Base-by-base conservation (phyloP, 2,888 invertebrate genomes). In the Trachelus tabidus region DNA sequence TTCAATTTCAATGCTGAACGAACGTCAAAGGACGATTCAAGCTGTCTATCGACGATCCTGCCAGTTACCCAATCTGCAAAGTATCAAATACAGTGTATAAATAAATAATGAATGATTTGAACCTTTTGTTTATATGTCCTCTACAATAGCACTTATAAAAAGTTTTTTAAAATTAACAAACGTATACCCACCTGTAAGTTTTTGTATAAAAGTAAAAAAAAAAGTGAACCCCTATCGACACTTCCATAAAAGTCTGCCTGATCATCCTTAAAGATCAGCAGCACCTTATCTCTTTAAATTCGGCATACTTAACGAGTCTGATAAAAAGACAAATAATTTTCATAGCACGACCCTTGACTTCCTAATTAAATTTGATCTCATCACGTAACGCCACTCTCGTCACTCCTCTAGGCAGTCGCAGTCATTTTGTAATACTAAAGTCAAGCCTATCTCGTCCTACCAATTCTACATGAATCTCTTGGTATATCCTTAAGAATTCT, bases 41-140 rank as follows among this genome's bases (percentile, higher is more conserved):
- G 9, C 23, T 6, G 9, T 23, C 23, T 4, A 23, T 9, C 2
- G 23, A 56, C 6, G 56, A 56, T 23, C 40, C 4, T 15, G 40
- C 15, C 40, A 40, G 1, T 15, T 15, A 4, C 1, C 15, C 37
- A 37, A 12, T 12, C 37, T 40, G 15, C 40, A 23, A 40, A 40
- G 4, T 56, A 9, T 56, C 9, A 56, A 56, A 9, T 2, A 56
- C 56, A 23, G 56, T 56, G 23, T 4, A 9, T 23, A 23, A 56
- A 6, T 56, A 15, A 23, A 9, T 56, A 40, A 23, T 23, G 4
- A 40, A 23, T 56, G 9, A 56, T 23, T 23, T 0, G 23, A 23
- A 56, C 0, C 0, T 9, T 56, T 2, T 23, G 0, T 9, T 40
- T 40, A 1, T 0, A 2, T 23, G 6, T 15, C 23, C 4, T 23